phyloP scores from a whole-genome alignment of 2,888 invertebrate genomes.

The Auanema sp. region DNA sequence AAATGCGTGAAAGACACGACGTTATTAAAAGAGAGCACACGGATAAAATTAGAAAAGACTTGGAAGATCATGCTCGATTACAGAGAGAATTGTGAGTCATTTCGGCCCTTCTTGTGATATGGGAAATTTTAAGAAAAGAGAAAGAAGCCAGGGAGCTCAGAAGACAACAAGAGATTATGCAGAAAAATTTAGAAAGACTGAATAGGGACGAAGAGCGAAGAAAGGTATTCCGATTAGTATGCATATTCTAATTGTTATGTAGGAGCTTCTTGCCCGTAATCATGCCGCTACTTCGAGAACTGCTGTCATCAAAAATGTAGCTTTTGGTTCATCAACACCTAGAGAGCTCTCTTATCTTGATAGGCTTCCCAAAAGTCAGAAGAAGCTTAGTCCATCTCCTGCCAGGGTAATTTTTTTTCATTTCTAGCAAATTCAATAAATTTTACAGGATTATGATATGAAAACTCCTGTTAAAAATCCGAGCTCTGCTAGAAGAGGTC shows the following conservation, averaged over 20 bases:
- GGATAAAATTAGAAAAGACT: conserved; percentile 16
- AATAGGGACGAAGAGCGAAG: conserved; percentile 35
- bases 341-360: conserved; percentile 55
- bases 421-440: neutral
- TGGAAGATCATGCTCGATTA: conserved; percentile 27
- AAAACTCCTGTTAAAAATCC: neutral
- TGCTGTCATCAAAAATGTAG: conserved; percentile 24
- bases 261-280: conserved; percentile 50
- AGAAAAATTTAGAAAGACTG: conserved; percentile 32
- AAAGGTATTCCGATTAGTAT: conserved; percentile 12
- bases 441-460: conserved; percentile 6
- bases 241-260: neutral
- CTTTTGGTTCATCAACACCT: conserved; percentile 60
- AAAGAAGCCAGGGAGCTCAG: conserved; percentile 32
- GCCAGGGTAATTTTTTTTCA: conserved; percentile 6
- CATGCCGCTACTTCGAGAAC: conserved; percentile 56
- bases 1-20: conserved; percentile 35
- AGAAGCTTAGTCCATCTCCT: conserved; percentile 23
- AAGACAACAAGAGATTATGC: conserved; percentile 45
- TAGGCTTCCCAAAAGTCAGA: conserved; percentile 36
- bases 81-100: conserved; percentile 26
- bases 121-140: conserved; percentile 27
- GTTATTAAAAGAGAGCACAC: conserved; percentile 31
- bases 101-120: conserved; percentile 14
- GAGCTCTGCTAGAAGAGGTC: neutral